phyloP scores from a whole-genome alignment of 2,797 vertebrate species.

The Centroberyx gerrardi region DNA sequence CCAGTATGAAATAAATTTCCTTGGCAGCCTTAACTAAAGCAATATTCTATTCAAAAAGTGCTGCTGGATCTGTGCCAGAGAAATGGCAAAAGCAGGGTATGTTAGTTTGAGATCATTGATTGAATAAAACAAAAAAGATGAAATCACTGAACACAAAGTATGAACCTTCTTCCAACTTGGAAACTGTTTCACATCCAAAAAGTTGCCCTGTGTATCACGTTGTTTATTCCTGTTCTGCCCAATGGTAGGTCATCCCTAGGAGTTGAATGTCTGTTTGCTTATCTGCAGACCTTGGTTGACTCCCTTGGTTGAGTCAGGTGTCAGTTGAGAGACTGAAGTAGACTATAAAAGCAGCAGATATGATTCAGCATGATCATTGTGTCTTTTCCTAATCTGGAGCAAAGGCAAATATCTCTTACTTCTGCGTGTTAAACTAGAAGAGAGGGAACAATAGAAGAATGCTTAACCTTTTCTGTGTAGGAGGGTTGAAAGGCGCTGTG shows the following conservation, averaged over 20 bases:
- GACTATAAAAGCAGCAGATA: conserved; percentile 23
- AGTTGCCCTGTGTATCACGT: too few relatives aligned
- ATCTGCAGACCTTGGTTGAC: background rate
- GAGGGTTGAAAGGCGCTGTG: conserved; percentile 17
- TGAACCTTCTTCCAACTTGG: background rate
- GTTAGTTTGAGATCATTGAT: background rate
- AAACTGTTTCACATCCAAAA: background rate
- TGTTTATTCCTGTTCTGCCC: background rate
- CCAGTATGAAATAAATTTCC: conserved; percentile 32
- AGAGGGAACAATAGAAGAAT: conserved; percentile 55
- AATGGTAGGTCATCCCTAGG: background rate
- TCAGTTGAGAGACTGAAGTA: conserved; percentile 8
- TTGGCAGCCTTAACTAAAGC: conserved; percentile 4
- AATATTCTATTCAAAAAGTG: background rate
- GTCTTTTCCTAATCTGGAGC: conserved; percentile 16
- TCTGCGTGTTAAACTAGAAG: conserved; percentile 23
- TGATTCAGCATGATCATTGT: conserved; percentile 13
- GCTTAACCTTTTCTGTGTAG: conserved; percentile 45
- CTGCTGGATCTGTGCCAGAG: background rate
- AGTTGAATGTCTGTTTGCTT: background rate
- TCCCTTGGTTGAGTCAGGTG: background rate
- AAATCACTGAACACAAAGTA: background rate
- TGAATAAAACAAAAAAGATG: background rate
- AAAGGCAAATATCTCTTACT: conserved; percentile 31
- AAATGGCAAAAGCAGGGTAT: background rate